Conservation (phyloP, 2,113 vertebrate species). For the Sapayoa aenigma region DNA sequence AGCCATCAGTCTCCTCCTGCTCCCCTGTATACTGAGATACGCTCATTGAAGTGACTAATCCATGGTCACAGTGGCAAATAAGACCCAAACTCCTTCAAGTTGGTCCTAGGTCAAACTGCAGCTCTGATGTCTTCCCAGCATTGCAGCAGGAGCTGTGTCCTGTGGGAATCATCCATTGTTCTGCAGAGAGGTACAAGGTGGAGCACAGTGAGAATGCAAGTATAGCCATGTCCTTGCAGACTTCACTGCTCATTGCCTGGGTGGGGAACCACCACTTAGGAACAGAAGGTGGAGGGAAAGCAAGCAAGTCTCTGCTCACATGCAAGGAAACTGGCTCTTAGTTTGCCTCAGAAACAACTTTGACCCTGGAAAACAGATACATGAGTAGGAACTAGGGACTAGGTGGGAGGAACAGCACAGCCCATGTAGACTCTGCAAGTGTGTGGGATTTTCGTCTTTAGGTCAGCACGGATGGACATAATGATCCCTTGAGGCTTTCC, state of each 20-base stretch:
- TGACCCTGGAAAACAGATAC: neutral
- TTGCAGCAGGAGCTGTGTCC: neutral
- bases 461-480: neutral
- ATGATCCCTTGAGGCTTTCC: slow-evolving; percentile 4
- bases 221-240: neutral
- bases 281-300: neutral
- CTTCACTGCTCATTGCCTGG: neutral
- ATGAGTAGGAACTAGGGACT: neutral
- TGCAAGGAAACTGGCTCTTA: neutral
- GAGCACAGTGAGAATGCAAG: neutral
- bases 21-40: neutral
- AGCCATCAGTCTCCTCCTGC: rapidly evolving
- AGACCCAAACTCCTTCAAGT: neutral
- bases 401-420: neutral
- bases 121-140: neutral
- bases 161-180: neutral
- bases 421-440: neutral
- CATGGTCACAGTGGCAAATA: neutral
- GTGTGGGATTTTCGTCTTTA: slow-evolving; percentile 27
- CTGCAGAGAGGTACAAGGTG: neutral
- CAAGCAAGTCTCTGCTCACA: neutral
- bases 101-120: neutral
- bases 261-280: neutral
- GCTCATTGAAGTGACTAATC: neutral
- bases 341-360: neutral